Percentiles rank a stretch among this genome's conserved stretches.
Evolutionary conservation across 2,797 vertebrate genomes (phyloP).

Genomic region (Pangasius sanitwongsei): DNA sequence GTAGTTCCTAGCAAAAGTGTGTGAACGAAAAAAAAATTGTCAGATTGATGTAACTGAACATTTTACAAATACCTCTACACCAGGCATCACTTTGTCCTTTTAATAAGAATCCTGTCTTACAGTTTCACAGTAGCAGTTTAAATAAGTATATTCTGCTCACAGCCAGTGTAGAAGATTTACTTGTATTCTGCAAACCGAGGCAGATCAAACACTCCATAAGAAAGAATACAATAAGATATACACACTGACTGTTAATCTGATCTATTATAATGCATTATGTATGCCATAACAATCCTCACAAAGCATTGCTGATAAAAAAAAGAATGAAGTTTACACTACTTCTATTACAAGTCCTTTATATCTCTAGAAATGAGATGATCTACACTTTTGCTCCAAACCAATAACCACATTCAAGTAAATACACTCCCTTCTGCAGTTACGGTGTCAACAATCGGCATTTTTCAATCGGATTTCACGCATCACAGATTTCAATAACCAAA

Average conservation of each 20-base stretch:
- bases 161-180: slow-evolving; percentile 18
- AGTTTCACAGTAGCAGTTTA: slow-evolving; percentile 1
- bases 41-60: not conserved
- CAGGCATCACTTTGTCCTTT: not conserved
- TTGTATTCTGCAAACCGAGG: not conserved
- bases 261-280: not conserved
- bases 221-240: slow-evolving; percentile 25
- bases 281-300: not conserved
- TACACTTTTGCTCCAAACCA: slow-evolving; percentile 12
- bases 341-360: not conserved
- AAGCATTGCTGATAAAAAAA: not conserved
- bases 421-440: slow-evolving; percentile 16
- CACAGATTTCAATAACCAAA: slow-evolving; percentile 28
- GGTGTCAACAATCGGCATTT: not conserved
- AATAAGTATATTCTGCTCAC: slow-evolving; percentile 13
- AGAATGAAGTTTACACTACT: not conserved
- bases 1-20: not conserved
- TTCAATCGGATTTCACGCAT: slow-evolving; percentile 29
- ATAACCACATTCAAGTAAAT: slow-evolving; percentile 17
- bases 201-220: slow-evolving; percentile 23
- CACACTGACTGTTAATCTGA: not conserved
- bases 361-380: not conserved
- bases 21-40: not conserved
- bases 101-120: not conserved
- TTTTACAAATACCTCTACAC: not conserved